A percentile compares a stretch with the other conserved stretches of the same genome.
Conservation (phyloP, 2,113 vertebrate genomes). For the Rattus rattus region DNA sequence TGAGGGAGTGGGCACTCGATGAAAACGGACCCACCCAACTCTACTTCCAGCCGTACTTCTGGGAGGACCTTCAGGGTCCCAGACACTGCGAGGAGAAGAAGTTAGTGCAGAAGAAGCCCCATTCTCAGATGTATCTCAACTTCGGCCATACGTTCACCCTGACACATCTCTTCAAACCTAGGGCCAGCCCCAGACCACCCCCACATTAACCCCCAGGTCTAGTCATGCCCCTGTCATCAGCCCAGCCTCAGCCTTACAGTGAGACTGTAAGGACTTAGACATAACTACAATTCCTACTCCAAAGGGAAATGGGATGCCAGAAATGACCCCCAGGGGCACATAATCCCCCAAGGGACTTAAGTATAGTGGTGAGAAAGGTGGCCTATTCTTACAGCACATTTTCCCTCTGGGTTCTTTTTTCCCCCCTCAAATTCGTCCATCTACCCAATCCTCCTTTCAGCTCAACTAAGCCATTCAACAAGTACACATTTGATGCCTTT, state of each 20-base stretch:
- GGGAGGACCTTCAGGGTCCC: constrained; percentile 55
- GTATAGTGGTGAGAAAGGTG: not conserved
- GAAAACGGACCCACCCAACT: constrained; percentile 63
- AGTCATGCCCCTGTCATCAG: not conserved
- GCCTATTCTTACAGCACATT: not conserved
- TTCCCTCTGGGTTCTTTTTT: not conserved
- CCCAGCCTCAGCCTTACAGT: no score
- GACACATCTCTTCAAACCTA: not conserved
- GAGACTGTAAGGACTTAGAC: not conserved
- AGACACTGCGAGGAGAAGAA: constrained; percentile 51
- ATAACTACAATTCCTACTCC: not conserved
- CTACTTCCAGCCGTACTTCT: constrained; percentile 65
- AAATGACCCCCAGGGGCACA: not conserved
- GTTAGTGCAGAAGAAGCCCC: not conserved
- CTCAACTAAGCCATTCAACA: not conserved
- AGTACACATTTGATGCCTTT: not conserved
- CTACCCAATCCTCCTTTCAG: not conserved
- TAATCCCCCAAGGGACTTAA: not conserved
- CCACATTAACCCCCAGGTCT: not conserved
- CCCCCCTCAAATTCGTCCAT: not conserved
- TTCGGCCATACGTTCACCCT: not conserved
- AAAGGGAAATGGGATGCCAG: not conserved
- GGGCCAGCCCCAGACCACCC: not conserved
- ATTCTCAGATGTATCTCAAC: not conserved
- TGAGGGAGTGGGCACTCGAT: constrained; percentile 66